Evolutionary conservation across 23 tunicate genomes (phyloP), one percentile per base, ranked within the genome.

Genomic region (Halocynthia aurantium): DNA sequence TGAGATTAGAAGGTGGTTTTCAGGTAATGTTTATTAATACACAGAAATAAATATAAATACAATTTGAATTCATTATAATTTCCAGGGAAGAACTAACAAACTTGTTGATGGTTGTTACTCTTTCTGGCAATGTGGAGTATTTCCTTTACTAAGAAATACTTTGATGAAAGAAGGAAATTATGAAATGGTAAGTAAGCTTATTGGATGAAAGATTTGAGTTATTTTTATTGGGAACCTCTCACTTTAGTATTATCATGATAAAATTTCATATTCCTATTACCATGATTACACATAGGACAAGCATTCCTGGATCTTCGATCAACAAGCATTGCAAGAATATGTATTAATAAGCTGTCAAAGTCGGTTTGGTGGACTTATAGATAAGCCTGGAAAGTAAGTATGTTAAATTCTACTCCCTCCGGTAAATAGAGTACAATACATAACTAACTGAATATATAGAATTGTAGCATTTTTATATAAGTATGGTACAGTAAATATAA

Each of bases 321-420:
- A 92, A 61, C 61, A 67, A 78, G 98, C 98, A 17, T 60, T 92
- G 49, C 98, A 92, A 52, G 80, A 77, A 52, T 92, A 92, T 67
- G 55, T 92, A 13, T 62, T 92, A 65, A 79, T 86, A 22, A 87
- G 98, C 69, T 92, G 98, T 78, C 98, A 92, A 63, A 66, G 83
- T 68, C 63, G 93, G 0, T 82, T 86, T 69, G 98, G 98, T 61
- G 98, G 98, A n/a, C 53, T 92, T 22, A 55, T 92, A 7, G 98
- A 92, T 73, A 92, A 92, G 63, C 98, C 98, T 7, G 98, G 98
- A 79, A 92, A 92, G 98, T 92, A 60, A 78, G 98, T 71, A 53
- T 44, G 22, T 10, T 49, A 51, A 31, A 31, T 31, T 31, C 44
- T 31, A 31, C 44, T 31, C 44, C 44, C 44, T 67, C 18, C 18